Evolutionary conservation across 2,113 vertebrate genomes (phyloP).

Genomic region (Nothocercus nigrocapillus): DNA sequence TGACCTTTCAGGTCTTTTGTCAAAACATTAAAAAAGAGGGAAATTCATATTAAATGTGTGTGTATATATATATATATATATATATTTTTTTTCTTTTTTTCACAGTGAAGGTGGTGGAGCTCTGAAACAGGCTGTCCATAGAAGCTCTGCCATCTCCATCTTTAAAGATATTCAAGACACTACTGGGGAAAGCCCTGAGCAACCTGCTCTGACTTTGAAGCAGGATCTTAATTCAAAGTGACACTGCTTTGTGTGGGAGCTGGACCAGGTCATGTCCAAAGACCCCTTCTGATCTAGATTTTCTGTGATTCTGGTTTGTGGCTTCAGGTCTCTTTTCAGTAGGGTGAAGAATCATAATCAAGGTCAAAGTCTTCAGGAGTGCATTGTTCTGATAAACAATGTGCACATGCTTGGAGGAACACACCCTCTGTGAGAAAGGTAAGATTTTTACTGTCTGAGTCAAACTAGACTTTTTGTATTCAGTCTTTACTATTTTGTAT

Average conservation of each 20-base stretch:
- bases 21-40: not conserved
- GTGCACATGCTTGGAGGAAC: not conserved
- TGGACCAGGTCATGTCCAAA: not conserved
- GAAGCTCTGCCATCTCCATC: not conserved
- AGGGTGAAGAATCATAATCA: not conserved
- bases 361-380: constrained; percentile 38
- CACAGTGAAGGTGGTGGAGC: not conserved
- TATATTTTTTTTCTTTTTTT: not conserved
- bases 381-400: constrained; percentile 1
- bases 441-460: not conserved
- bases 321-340: constrained; percentile 19
- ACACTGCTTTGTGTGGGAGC: not conserved
- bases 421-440: not conserved
- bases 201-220: not conserved
- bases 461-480: not conserved
- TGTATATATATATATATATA: too few species aligned
- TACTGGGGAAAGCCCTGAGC: not conserved
- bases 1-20: not conserved
- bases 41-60: not conserved
- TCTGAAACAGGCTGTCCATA: not conserved
- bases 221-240: not conserved
- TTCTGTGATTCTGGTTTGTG: not conserved
- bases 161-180: not conserved
- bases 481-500: not conserved
- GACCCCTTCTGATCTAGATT: not conserved